Evolutionary conservation across 2,113 vertebrate species (phyloP), one percentile per base, ranked within the genome.

Genomic region (Sebastes schlegelii): DNA sequence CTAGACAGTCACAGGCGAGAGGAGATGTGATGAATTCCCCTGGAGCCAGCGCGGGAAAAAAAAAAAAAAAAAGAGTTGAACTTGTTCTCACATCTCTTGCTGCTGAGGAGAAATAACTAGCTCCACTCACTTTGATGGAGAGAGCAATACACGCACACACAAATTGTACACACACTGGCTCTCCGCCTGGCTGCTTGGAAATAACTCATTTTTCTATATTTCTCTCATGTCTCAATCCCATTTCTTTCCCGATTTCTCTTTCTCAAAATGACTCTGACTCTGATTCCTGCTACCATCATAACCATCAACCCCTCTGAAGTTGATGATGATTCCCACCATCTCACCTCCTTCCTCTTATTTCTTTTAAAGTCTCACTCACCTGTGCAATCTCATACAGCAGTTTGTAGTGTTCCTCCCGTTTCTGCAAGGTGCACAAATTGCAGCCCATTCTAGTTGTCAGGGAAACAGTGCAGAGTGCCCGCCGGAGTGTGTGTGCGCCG

Each of bases 341-440:
- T 23, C n/a, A 11, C 69, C 71, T 26, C 23, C 21, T 16, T 49
- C 5, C 14, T 45, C 60, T 12, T 34, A 34, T 34, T 26, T n/a
- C 62, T 66, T 21, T 48, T 43, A 9, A 49, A 43, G 60, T 68
- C 71, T 74, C 69, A 80, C 98, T 98, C 95, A 99, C 98, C 97
- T 99, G 98, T 91, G 97, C 97, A 91, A 99, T 97, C 97, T 99
- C 98, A 91, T 99, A 99, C 58, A 99, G 97, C 96, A 99, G 96
- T 97, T 97, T 98, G 96, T 99, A 99, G 95, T 98, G 97, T 89
- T 99, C 98, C 93, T 99, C 98, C 96, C 97, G 96, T 95, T 98
- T 98, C 96, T 97, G 98, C 94, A 99, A 97, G 95, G 97, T 97
- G 96, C 98, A 99, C 94, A 99, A 95, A 97, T 97, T 99, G 96